These are phyloP conservation scores for Peromyscus melanophrys DNA, from an alignment of 2,797 vertebrate genomes.

Conservation along the genomic window DNA sequence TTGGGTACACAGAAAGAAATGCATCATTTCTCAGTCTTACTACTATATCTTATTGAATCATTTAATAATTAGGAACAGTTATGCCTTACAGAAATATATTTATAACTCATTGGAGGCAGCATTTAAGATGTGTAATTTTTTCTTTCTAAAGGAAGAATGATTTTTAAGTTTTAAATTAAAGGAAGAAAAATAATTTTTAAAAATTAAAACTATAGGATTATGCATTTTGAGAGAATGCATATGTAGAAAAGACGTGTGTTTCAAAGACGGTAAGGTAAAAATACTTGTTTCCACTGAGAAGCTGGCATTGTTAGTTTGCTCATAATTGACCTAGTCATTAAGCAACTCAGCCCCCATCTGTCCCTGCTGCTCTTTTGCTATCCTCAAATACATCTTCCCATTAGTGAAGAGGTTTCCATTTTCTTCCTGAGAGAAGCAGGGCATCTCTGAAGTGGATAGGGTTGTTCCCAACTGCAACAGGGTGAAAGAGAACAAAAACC, in stretches of 20 bases:
- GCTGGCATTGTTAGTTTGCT: constrained; percentile 24
- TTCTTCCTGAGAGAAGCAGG: background rate
- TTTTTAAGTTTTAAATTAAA: background rate
- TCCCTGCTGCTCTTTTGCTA: constrained; percentile 31
- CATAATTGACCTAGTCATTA: constrained; percentile 45
- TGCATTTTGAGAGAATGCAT: background rate
- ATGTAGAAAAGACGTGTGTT: background rate
- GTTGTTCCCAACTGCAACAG: background rate
- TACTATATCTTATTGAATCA: background rate
- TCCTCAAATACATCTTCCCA: constrained; percentile 6
- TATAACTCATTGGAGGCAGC: background rate
- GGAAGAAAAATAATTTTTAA: background rate
- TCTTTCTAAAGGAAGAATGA: constrained; percentile 18
- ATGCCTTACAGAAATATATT: background rate
- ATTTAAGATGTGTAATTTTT: constrained; percentile 37
- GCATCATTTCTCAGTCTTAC: background rate
- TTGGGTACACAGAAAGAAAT: background rate
- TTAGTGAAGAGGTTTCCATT: background rate
- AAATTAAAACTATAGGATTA: background rate
- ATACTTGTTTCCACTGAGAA: constrained; percentile 24
- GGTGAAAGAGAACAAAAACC: background rate
- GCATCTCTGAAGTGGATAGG: constrained; percentile 13
- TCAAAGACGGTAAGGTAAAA: constrained; percentile 27
- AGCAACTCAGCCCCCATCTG: background rate
- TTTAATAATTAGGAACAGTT: background rate